phyloP scores from a whole-genome alignment of 2,888 invertebrate species.

The Latrodectus elegans region DNA sequence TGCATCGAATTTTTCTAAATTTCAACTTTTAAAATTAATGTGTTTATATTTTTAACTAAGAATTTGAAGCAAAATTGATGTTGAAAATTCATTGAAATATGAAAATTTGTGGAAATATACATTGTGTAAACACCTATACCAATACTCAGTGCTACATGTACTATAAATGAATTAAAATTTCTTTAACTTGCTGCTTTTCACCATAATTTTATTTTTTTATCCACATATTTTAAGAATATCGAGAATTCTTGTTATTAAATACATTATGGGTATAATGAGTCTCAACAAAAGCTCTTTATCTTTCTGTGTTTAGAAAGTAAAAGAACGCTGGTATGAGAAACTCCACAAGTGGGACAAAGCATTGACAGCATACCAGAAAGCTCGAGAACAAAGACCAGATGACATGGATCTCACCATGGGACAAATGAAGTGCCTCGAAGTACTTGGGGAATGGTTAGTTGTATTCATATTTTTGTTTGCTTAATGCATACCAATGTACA shows the following conservation, averaged over 20 bases:
- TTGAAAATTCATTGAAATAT: too few relatives aligned
- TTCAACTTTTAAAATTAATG: too few relatives aligned
- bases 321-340: slow-evolving; percentile 98
- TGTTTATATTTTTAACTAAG: too few relatives aligned
- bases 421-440: slow-evolving; percentile 96
- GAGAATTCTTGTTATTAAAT: not conserved
- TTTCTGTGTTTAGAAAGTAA: slow-evolving; percentile 76
- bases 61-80: too few relatives aligned
- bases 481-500: not conserved
- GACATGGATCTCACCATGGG: slow-evolving; percentile 90
- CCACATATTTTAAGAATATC: not conserved
- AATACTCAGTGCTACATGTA: too few relatives aligned
- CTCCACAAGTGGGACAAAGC: slow-evolving; percentile 99
- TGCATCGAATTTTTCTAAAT: too few relatives aligned
- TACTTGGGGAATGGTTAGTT: slow-evolving; percentile 93
- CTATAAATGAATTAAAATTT: too few relatives aligned
- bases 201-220: not conserved
- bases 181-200: too few relatives aligned
- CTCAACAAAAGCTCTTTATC: not conserved
- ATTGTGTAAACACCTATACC: too few relatives aligned
- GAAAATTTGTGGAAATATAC: too few relatives aligned
- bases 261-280: too few relatives aligned
- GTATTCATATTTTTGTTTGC: not conserved
- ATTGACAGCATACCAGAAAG: slow-evolving; percentile 83
- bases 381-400: slow-evolving; percentile 76